Evolutionary conservation across 2,113 vertebrate genomes (phyloP).

Genomic region (Neofelis nebulosa): DNA sequence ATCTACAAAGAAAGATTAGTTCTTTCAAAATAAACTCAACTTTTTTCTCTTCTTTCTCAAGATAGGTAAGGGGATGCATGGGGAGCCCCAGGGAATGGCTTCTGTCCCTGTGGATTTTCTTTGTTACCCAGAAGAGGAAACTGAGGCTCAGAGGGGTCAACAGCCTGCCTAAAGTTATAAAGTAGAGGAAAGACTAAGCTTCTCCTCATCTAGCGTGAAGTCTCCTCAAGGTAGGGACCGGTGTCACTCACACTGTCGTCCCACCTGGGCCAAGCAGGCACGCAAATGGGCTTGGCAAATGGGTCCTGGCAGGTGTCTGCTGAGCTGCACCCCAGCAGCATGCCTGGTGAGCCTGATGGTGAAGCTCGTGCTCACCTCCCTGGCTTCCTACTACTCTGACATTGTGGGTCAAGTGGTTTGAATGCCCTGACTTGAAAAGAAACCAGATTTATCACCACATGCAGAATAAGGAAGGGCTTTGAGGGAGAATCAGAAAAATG

Average conservation of each 20-base stretch:
- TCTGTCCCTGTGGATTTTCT: not conserved
- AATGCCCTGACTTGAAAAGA: not conserved
- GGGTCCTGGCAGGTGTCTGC: not conserved
- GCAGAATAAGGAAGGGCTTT: not conserved
- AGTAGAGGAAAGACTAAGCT: not conserved
- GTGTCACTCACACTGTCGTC: rapidly evolving
- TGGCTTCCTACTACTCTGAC: not conserved
- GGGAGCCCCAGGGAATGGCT: not conserved
- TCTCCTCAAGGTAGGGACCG: not conserved
- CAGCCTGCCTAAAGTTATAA: not conserved
- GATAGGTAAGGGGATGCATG: not conserved
- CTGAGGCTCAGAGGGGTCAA: not conserved
- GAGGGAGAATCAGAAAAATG: not conserved
- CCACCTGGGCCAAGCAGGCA: not conserved
- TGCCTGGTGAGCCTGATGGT: not conserved
- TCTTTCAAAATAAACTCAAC: not conserved
- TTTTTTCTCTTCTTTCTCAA: not conserved
- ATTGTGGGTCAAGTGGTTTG: not conserved
- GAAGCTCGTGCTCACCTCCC: not conserved
- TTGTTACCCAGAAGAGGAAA: not conserved
- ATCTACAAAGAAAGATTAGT: not conserved
- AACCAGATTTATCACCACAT: not conserved
- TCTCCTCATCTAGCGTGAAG: not conserved
- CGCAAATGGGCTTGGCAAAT: not conserved
- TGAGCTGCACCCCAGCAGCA: not conserved